phyloP scores from a whole-genome alignment of 2,888 invertebrate genomes.

The Acleris holmiana region DNA sequence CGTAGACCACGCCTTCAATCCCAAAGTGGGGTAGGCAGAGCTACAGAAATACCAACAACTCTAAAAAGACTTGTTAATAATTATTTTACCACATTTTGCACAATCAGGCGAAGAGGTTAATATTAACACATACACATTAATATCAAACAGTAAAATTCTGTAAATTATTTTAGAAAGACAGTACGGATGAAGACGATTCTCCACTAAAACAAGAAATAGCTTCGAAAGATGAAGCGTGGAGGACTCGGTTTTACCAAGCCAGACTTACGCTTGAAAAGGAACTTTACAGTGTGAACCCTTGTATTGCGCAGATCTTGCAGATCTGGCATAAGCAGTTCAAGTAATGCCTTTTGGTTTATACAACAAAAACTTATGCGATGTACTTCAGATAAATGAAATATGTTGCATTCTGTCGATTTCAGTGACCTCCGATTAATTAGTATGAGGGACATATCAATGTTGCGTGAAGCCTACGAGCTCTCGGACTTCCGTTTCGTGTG shows the following conservation, averaged over 20 bases:
- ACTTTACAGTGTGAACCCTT: conserved; percentile 91
- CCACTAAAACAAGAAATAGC: conserved; percentile 84
- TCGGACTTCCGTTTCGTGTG: conserved; percentile 85
- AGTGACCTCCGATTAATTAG: conserved; percentile 87
- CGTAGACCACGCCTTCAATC: too few species aligned
- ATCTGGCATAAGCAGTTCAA: conserved; percentile 92
- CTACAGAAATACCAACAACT: too few species aligned
- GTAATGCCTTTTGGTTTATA: conserved; percentile 58
- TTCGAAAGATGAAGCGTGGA: conserved; percentile 87
- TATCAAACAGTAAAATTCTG: not conserved
- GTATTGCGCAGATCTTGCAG: conserved; percentile 91
- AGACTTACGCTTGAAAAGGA: conserved; percentile 75
- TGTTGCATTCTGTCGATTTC: conserved; percentile 40
- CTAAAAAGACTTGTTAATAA: too few species aligned
- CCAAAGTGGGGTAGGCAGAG: too few species aligned
- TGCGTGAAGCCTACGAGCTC: conserved; percentile 88
- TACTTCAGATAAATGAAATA: not conserved
- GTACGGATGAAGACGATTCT: conserved; percentile 77
- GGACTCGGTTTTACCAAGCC: conserved; percentile 75
- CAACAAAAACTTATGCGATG: not conserved
- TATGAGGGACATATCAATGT: conserved; percentile 81
- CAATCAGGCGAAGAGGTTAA: too few species aligned
- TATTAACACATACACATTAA: too few species aligned
- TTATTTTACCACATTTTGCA: too few species aligned
- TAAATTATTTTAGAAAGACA: conserved; percentile 66